phyloP scores from a whole-genome alignment of 2,888 invertebrate genomes.

The Uloborus plumipes region DNA sequence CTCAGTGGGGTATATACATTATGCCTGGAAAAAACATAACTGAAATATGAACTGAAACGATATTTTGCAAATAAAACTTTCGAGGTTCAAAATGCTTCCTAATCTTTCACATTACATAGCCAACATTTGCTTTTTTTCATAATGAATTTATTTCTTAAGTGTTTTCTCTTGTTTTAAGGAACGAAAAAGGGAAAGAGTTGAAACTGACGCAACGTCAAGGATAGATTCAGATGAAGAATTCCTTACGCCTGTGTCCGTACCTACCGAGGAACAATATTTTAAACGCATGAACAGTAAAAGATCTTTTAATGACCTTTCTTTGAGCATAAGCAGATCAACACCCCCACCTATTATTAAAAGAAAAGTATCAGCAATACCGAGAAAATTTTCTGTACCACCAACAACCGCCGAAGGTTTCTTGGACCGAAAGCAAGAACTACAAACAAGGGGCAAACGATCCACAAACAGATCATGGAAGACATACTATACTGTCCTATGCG shows the following conservation, averaged over 20 bases:
- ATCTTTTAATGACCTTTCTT: not conserved
- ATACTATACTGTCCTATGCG: slow-evolving; percentile 94
- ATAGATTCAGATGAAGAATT: slow-evolving; percentile 35
- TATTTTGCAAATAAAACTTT: no score
- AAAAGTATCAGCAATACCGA: slow-evolving; percentile 76
- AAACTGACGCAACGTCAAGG: slow-evolving; percentile 76
- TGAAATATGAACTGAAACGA: no score
- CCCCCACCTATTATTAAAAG: slow-evolving; percentile 20
- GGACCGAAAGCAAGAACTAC: slow-evolving; percentile 94
- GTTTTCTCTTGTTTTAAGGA: slow-evolving; percentile 72
- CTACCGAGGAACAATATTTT: slow-evolving; percentile 1
- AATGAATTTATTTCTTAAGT: not conserved
- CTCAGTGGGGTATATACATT: no score
- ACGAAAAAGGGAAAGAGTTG: slow-evolving; percentile 82
- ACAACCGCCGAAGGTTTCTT: slow-evolving; percentile 91
- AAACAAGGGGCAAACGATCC: slow-evolving; percentile 92
- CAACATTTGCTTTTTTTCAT: no score
- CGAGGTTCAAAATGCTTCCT: no score
- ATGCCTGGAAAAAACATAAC: no score
- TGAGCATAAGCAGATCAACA: not conserved
- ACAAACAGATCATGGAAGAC: slow-evolving; percentile 95
- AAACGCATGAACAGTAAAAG: slow-evolving; percentile 19
- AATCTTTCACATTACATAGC: no score
- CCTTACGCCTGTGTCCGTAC: not conserved
- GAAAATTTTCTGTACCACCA: slow-evolving; percentile 79